Base-by-base conservation (phyloP, 1,140 invertebrate species). In the Psix sp. region DNA sequence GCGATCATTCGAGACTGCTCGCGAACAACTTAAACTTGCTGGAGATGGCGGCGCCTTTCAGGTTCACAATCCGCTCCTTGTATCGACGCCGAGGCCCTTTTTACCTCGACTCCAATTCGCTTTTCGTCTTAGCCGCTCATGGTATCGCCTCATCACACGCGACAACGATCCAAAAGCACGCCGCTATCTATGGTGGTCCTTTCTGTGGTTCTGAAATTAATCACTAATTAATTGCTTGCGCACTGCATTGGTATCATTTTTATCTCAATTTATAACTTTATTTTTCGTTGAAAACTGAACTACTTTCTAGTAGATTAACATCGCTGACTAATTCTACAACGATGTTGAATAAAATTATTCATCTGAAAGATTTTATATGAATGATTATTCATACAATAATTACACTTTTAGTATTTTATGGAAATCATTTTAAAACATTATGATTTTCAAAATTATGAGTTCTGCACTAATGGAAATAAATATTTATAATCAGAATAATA, bases 61-160 rank as follows among this genome's bases (percentile, higher is more conserved):
- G 72, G 60, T 76, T 73, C 56, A 81, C 77, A 81, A 76, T 79
- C 77, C 76, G 77, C 76, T 79, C 84, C 80, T 87, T 85, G 84
- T 86, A 87, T 87, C 81, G 84, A 83, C 80, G 82, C 56, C 67
- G 51, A 54, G 45, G 42, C 72, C 76, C 76, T 77, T 77, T 77
- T 77, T 77, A 62, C 71, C 54, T 65, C 52, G 66, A 45, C 77
- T 60, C 43, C 46, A 78, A 80, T 83, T 81, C 65, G 74, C 81
- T 78, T 81, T 84, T 79, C 78, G 78, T 78, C 73, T 81, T 79
- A 65, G 79, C 82, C 81, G 82, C 79, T 79, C 48, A 62, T 59
- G 45, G 60, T 79, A 83, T 81, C 82, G 80, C 78, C 80, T 82
- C 82, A 84, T 84, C 80, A 75, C 83, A 78, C 79, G 66, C 79